phyloP scores from a whole-genome alignment of 2,797 vertebrate genomes.

The Halcyon chelicuti region DNA sequence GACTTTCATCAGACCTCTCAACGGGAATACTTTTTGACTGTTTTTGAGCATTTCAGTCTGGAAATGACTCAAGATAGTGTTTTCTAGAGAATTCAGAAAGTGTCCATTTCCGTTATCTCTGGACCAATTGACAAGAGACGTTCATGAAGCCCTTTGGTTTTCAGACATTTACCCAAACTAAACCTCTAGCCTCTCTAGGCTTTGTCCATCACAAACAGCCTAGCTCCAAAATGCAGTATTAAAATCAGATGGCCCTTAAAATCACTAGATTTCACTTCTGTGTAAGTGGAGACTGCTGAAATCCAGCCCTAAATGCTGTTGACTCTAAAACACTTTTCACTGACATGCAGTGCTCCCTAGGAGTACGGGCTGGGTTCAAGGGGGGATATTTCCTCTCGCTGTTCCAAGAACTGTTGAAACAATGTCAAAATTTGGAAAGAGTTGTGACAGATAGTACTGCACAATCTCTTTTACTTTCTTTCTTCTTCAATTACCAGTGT shows the following conservation, averaged over 20 bases:
- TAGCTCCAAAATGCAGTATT: neutral
- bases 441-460: neutral
- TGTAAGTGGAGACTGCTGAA: neutral
- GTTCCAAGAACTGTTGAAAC: neutral
- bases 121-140: neutral
- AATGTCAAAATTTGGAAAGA: neutral
- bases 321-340: neutral
- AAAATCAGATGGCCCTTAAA: neutral
- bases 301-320: neutral
- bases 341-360: neutral
- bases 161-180: neutral
- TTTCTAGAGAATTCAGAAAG: neutral
- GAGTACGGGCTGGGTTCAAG: neutral
- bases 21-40: neutral
- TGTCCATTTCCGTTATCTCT: neutral
- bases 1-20: neutral
- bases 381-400: neutral
- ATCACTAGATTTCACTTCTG: neutral
- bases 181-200: neutral
- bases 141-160: neutral
- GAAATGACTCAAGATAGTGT: neutral
- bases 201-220: neutral
- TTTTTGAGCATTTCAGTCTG: neutral
- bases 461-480: neutral
- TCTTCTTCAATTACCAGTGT: slow-evolving; percentile 81